A percentile compares a stretch with the other conserved stretches of the same genome.
Evolutionary conservation across 2,797 vertebrate species (phyloP).

Genomic region (Notamacropus eugenii): DNA sequence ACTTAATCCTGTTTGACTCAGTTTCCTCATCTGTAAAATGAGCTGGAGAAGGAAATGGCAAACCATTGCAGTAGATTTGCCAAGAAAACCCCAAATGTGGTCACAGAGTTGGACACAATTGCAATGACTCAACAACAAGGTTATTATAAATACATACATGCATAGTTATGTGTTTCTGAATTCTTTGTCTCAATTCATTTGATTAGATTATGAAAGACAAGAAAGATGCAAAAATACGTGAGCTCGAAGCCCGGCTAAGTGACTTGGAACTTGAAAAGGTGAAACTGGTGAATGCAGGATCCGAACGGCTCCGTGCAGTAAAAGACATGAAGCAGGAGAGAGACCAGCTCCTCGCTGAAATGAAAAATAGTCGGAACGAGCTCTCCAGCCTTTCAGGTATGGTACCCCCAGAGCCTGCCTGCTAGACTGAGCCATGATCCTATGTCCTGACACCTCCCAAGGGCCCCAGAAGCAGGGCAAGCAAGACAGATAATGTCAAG

Average conservation of each 20-base stretch:
- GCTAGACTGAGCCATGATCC: conserved; percentile 45
- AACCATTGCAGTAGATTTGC: background rate
- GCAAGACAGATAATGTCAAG: background rate
- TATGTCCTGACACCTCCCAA: conserved; percentile 36
- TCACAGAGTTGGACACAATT: background rate
- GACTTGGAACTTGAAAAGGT: conserved; percentile 83
- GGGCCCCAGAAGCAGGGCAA: background rate
- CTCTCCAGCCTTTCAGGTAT: conserved; percentile 87
- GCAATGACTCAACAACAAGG: background rate
- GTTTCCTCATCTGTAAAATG: background rate
- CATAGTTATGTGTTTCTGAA: background rate
- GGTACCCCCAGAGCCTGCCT: conserved; percentile 42
- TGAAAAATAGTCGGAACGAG: conserved; percentile 81
- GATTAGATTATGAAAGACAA: conserved; percentile 85
- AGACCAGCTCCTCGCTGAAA: conserved; percentile 84
- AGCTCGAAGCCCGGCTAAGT: conserved; percentile 81
- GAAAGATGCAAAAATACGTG: conserved; percentile 83
- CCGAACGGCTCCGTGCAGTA: conserved; percentile 80
- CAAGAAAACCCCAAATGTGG: background rate
- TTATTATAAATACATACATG: background rate
- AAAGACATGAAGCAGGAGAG: conserved; percentile 86
- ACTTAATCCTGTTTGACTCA: background rate
- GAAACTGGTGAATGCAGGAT: conserved; percentile 77
- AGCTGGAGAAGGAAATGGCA: background rate
- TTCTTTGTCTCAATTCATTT: conserved; percentile 1